Base-by-base conservation (phyloP, 2,113 vertebrate genomes). In the Calonectris borealis region DNA sequence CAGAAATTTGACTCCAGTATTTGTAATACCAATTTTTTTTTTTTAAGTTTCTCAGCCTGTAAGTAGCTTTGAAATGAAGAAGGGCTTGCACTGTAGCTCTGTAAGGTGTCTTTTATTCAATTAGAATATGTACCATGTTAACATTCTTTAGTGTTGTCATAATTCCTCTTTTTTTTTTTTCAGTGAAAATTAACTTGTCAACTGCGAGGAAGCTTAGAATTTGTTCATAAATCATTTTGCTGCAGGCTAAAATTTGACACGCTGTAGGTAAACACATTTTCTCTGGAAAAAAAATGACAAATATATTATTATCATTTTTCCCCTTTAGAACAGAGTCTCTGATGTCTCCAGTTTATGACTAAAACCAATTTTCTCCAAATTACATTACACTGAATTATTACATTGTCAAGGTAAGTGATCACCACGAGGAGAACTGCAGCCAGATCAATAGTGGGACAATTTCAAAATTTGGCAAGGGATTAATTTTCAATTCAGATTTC, bases 81-180 rank as follows among this genome's bases (percentile, higher is more conserved):
- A 76, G 60, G 62, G 40, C 54, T 90, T 54, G 82, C 75, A 90
- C 55, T 71, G 70, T 36, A 73, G 48, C 83, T 87, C 86, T 79
- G 65, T 25, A 72, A 93, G 92, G 83, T 94, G 91, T 82, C 80
- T 88, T 95, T 95, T 90, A 86, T 96, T 94, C 86, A 87, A 49
- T 93, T 95, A 97, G 76, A 91, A 48, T 52, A 64, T 26, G 52
- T 26, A 84, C 40, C 31, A 85, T 72, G 79, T 90, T 94, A 95
- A 88, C 92, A 91, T 95, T 97, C 94, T 95, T 94, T 52, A 31
- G 34, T 40, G 88, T 89, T 91, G 94, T 88, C 91, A 91, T 92
- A 93, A 87, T 92, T 93, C 57, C 40, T 58, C 9, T 22, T 62
- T 42, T 32, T 57, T 66, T 31, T 29, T 52, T 57, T 42, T 10